A percentile compares a stretch with the other conserved stretches of the same genome.
Evolutionary conservation across 1,140 invertebrate species (phyloP).

Genomic region (Coelopa frigida): DNA sequence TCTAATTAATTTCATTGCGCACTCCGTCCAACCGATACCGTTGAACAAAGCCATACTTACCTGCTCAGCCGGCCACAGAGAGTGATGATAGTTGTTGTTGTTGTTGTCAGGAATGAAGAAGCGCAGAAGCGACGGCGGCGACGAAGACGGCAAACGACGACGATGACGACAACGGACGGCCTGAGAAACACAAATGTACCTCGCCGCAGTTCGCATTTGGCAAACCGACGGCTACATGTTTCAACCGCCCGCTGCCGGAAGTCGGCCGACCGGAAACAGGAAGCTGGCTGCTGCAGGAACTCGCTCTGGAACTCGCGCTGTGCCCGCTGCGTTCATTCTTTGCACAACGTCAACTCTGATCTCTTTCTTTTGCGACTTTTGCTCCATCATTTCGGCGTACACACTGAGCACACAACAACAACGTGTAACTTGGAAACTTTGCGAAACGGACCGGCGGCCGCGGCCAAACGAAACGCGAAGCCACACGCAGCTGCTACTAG

Average conservation of each 20-base stretch:
- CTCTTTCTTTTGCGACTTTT: too few species aligned
- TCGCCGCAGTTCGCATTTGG: constrained; percentile 7
- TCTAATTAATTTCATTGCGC: constrained; percentile 23
- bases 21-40: constrained; percentile 43
- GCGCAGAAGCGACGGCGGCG: not conserved
- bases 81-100: not conserved
- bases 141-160: not conserved
- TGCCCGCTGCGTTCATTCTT: too few species aligned
- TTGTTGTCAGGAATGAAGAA: not conserved
- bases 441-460: too few species aligned
- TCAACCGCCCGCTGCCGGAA: not conserved
- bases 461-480: too few species aligned
- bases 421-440: too few species aligned
- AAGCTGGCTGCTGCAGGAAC: too few species aligned
- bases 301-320: too few species aligned
- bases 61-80: constrained; percentile 21
- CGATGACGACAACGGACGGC: not conserved
- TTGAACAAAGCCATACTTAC: constrained; percentile 42
- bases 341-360: too few species aligned
- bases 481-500: too few species aligned
- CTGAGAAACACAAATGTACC: constrained; percentile 10
- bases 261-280: too few species aligned
- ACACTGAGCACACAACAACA: too few species aligned
- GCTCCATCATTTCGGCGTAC: not conserved
- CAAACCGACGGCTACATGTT: constrained; percentile 8